These are phyloP conservation scores for Nannoperca obscura DNA, from an alignment of 2,797 vertebrate genomes.

Conservation along the genomic window DNA sequence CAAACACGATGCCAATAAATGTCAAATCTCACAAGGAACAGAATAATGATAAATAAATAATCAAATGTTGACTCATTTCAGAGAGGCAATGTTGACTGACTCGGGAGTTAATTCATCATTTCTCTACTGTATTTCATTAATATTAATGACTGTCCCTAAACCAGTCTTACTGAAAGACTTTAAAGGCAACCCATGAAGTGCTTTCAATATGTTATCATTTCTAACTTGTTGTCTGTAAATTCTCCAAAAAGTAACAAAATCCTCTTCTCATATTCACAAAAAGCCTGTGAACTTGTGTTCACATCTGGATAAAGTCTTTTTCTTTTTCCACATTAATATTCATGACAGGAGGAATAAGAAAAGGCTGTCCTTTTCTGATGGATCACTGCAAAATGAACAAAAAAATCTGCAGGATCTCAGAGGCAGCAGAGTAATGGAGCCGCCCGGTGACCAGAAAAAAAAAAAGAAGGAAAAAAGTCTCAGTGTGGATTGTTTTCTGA, in stretches of 20 bases:
- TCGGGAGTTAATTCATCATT: conserved; percentile 11
- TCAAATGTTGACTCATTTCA: neutral
- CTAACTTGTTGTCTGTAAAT: neutral
- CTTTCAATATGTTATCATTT: neutral
- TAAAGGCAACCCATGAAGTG: neutral
- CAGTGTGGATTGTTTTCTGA: conserved; percentile 49
- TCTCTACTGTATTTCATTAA: neutral
- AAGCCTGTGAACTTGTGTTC: neutral
- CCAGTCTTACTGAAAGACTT: neutral
- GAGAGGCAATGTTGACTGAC: neutral
- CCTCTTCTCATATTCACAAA: neutral
- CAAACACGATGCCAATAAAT: neutral
- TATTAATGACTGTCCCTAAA: neutral
- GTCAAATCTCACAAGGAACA: neutral
- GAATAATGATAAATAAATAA: neutral
- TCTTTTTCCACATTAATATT: neutral
- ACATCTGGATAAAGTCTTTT: neutral
- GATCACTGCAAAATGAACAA: conserved; percentile 12
- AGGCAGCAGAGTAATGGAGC: conserved; percentile 27
- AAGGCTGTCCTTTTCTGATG: conserved; percentile 5
- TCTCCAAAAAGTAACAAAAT: neutral
- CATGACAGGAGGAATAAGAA: neutral
- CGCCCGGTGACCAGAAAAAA: conserved; percentile 20
- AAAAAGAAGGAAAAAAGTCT: neutral
- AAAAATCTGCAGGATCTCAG: conserved; percentile 29